Evolutionary conservation across 2,113 vertebrate genomes (phyloP).

Genomic region (Alaudala cheleensis): DNA sequence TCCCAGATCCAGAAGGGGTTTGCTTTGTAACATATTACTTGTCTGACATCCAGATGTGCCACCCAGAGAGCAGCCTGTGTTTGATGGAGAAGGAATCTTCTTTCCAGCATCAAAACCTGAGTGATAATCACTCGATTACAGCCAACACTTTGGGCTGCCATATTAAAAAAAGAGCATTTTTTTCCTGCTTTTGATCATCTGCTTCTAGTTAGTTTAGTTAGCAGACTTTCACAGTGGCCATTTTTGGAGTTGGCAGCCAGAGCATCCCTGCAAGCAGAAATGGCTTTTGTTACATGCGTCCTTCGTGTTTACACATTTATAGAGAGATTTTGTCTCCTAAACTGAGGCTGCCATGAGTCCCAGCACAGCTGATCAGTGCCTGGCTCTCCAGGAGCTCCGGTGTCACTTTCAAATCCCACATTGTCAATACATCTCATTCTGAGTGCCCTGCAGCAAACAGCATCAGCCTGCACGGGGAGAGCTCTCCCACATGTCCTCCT

Average conservation of each 20-base stretch:
- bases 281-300: not conserved
- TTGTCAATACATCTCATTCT: slow-evolving; percentile 9
- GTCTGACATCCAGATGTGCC: not conserved
- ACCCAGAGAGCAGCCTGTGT: not conserved
- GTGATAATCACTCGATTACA: not conserved
- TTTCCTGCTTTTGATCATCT: not conserved
- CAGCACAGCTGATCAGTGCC: not conserved
- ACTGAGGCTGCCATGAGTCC: not conserved
- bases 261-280: not conserved
- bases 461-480: slow-evolving; percentile 26
- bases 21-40: not conserved
- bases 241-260: slow-evolving; percentile 22
- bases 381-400: not conserved
- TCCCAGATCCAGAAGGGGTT: not conserved
- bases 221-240: not conserved
- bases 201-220: not conserved
- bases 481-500: slow-evolving; percentile 27
- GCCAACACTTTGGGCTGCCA: not conserved
- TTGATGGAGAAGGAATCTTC: not conserved
- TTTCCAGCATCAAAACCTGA: not conserved
- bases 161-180: slow-evolving; percentile 3
- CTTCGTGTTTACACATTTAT: not conserved
- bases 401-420: not conserved
- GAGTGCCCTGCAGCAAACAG: slow-evolving; percentile 51
- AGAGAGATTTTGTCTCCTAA: not conserved